Percentiles rank a stretch among this genome's conserved stretches.
Conservation (phyloP, 1,140 invertebrate genomes). For the Gyrodactylus salaris region DNA sequence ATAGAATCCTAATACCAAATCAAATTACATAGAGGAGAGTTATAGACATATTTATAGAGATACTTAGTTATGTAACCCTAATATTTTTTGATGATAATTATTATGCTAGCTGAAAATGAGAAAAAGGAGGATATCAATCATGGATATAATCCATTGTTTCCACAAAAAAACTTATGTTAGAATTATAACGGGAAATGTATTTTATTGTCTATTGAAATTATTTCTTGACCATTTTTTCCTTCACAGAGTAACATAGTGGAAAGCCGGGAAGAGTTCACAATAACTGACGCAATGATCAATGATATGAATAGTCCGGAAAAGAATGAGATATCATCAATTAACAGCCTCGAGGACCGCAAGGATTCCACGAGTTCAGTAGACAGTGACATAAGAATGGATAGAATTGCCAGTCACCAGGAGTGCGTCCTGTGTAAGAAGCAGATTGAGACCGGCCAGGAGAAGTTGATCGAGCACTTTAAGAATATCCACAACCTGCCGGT, state of each 20-base stretch:
- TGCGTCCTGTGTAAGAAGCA: not conserved
- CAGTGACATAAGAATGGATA: not conserved
- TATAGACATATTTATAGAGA: too few relatives aligned
- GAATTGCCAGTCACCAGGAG: not conserved
- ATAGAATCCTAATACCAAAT: too few relatives aligned
- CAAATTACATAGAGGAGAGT: too few relatives aligned
- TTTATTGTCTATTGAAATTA: too few relatives aligned
- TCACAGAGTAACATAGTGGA: not conserved
- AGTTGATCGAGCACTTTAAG: not conserved
- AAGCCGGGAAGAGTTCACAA: not conserved
- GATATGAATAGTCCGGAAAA: not conserved
- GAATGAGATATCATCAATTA: not conserved
- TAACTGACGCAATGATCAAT: too few relatives aligned
- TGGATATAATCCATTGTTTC: too few relatives aligned
- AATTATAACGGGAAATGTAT: too few relatives aligned
- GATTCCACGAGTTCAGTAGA: not conserved
- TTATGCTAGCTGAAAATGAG: too few relatives aligned
- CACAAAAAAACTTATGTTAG: too few relatives aligned
- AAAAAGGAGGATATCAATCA: too few relatives aligned
- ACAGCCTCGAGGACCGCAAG: not conserved
- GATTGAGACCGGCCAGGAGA: not conserved
- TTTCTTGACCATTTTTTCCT: not conserved
- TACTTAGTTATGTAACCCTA: too few relatives aligned
- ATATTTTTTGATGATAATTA: too few relatives aligned
- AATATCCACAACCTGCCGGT: not conserved